Conservation (phyloP, 1,140 invertebrate species). For the Hypsibius dujardini region DNA sequence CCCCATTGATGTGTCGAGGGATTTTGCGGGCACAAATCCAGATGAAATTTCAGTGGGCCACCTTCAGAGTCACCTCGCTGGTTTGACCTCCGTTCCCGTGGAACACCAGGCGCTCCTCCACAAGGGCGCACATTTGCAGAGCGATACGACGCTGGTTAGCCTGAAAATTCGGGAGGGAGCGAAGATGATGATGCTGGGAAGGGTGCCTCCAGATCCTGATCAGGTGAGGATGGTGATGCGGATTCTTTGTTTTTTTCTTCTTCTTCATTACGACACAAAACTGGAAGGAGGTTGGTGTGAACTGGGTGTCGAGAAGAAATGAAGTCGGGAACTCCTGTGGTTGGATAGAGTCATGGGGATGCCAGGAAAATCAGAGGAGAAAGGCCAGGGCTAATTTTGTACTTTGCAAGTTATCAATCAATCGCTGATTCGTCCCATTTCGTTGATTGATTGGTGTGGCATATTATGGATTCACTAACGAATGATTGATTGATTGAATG, state of each 20-base stretch:
- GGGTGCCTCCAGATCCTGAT: slow-evolving; percentile 1
- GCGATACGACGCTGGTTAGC: background rate
- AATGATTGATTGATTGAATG: no score
- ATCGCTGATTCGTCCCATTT: no score
- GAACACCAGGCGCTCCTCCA: background rate
- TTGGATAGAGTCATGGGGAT: background rate
- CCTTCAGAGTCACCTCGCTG: background rate
- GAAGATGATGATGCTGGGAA: slow-evolving; percentile 9
- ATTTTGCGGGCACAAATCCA: background rate
- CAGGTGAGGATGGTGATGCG: background rate
- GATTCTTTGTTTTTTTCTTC: background rate
- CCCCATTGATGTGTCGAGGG: slow-evolving; percentile 4
- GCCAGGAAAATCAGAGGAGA: background rate
- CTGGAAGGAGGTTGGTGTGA: background rate
- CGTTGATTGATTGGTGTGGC: no score
- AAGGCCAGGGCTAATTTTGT: background rate
- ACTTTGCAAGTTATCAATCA: background rate
- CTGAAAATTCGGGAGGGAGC: background rate
- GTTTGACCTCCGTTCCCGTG: background rate
- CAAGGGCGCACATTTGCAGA: background rate
- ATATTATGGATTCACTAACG: no score
- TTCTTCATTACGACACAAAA: no score
- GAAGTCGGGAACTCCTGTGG: background rate
- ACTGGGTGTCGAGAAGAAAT: background rate
- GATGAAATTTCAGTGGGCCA: background rate